Conservation (phyloP, 2,888 invertebrate species). For the Epistrophella euchroma region DNA sequence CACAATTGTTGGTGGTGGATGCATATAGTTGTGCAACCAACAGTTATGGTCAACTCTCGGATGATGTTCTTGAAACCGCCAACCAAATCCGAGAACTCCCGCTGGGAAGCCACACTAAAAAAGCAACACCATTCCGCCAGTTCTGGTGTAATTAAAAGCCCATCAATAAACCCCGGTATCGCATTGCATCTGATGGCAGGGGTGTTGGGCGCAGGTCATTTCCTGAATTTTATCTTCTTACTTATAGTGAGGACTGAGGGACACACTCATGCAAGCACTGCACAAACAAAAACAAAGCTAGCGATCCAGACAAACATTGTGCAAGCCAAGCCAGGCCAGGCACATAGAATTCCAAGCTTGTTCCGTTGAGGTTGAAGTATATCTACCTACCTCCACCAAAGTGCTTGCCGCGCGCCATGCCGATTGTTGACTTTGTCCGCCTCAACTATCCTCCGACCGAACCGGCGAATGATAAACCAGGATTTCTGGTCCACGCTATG, state of each 20-base stretch:
- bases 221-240: conserved; percentile 76
- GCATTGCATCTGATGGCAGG: conserved; percentile 74
- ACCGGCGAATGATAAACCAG: conserved; percentile 69
- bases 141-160: conserved; percentile 72
- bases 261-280: conserved; percentile 46
- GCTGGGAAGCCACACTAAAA: conserved; percentile 66
- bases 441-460: conserved; percentile 64
- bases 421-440: conserved; percentile 72
- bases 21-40: conserved; percentile 6
- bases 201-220: conserved; percentile 73
- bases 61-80: conserved; percentile 72
- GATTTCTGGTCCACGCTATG: conserved; percentile 70
- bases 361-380: conserved; percentile 28
- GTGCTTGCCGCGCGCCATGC: conserved; percentile 20
- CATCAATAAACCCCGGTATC: conserved; percentile 75
- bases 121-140: conserved; percentile 52
- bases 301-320: conserved; percentile 64
- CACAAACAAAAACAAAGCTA: conserved; percentile 54
- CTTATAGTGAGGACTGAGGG: conserved; percentile 60
- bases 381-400: conserved; percentile 24
- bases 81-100: conserved; percentile 71
- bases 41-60: conserved; percentile 46
- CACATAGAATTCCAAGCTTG: conserved; percentile 48
- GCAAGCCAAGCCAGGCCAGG: not conserved
- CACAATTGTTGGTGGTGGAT: conserved; percentile 21